Base-by-base conservation (phyloP, 2,797 vertebrate genomes). In the Molossus alvarezi region DNA sequence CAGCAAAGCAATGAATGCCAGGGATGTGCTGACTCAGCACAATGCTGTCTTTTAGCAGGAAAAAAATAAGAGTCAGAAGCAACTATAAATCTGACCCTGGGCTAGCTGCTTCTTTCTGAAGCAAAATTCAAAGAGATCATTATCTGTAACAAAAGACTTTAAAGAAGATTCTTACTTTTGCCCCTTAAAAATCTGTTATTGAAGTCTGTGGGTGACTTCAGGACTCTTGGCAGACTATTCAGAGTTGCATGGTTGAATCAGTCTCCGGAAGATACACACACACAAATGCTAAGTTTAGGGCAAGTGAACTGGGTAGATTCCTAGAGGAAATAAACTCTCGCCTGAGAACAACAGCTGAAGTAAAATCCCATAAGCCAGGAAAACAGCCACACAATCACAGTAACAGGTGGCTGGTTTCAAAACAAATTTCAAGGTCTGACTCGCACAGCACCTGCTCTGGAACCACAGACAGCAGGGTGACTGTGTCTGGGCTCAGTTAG, bases 321-420 rank as follows among this genome's bases (percentile, higher is more conserved):
- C 97, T 98, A 92, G 97, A 99, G 99, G 99, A 99, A 99, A 99
- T 99, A 98, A 98, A 98, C 72, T 98, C 97, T 97, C 91, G 98
- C 98, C 98, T 99, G 98, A 98, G 98, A 99, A 99, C 98, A 98
- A 97, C 98, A 98, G 98, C 98, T 98, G 98, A 98, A 98, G 93
- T 96, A 97, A 98, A 98, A 98, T 99, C 98, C 98, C 99, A 98
- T 98, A 98, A 98, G 98, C 98, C 98, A 98, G 98, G 98, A 99
- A 99, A 98, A 98, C 97, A 97, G 97, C 97, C 96, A 98, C 98
- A 99, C 98, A 99, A 99, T 99, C 98, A 98, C 98, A 98, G 96
- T 96, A 98, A 98, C 98, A 99, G 98, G 99, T 98, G 98, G 98
- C 97, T 95, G 33, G 98, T 97, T 98, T 98, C 98, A 98, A 98